Evolutionary conservation across 2,797 vertebrate species (phyloP), one percentile per base, ranked within the genome.

Genomic region (Ficedula albicollis): DNA sequence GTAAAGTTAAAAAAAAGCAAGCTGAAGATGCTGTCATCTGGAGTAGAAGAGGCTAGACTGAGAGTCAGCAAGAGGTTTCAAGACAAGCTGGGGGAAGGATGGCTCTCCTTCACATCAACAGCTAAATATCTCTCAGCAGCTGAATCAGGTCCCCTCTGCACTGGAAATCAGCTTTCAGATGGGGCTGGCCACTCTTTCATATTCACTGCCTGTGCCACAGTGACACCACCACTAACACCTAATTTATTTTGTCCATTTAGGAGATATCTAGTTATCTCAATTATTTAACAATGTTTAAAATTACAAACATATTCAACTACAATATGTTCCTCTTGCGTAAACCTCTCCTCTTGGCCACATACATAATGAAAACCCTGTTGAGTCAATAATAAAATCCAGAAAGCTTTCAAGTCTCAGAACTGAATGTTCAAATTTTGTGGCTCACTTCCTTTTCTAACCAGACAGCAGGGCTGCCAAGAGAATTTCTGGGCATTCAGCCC

Each of bases 361-460:
- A 82, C 96, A 98, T 98, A 98, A 98, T 98, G 97, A 98, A 98
- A 98, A 97, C 97, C 97, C 96, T 98, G 98, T 98, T 98, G 97
- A 98, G 97, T 97, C 97, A 97, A 98, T 98, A 97, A 97, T 98
- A 98, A 98, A 97, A 97, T 95, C 97, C 96, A 97, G 97, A 97
- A 93, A 96, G 94, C 94, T 97, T 97, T 97, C 95, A 97, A 81
- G 94, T 96, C 96, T 98, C 95, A 98, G 98, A 98, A 98, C 98
- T 98, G 97, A 98, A 98, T 98, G 98, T 98, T 98, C 98, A 98
- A 98, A 96, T 97, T 97, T 95, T 96, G 96, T 97, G 97, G 97
- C 97, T 98, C 93, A 97, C 97, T 98, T 98, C 97, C 98, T 98
- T 95, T 97, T 97, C 98, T 98, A 98, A 98, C 98, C 98, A 98